Evolutionary conservation across 2,888 invertebrate genomes (phyloP), one percentile per base, ranked within the genome.

Genomic region (Spodoptera picta): DNA sequence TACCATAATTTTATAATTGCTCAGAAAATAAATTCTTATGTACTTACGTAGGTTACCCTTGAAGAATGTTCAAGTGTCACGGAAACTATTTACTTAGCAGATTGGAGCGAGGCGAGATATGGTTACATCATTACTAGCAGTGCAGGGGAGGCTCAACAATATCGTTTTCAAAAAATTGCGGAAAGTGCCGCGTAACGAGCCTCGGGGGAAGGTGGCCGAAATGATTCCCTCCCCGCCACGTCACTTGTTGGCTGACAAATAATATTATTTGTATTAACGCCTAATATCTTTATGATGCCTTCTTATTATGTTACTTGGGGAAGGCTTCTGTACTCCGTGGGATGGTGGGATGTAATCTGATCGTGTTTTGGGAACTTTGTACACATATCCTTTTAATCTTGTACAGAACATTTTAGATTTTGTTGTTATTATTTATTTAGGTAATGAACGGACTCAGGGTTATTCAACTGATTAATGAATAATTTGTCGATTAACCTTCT

Each of bases 101-200:
- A 74, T 71, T 65, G 76, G 67, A 48, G 44, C 45, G 63, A 48
- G 62, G 54, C 54, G 55, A 75, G 81, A 79, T 81, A 83, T 82
- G 72, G 73, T 84, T 84, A 82, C 84, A 75, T 83, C 84, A 82
- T 85, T 84, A 85, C 79, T 31, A 1, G 31, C 31, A 7, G 36
- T 7, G 36, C 49, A 61, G 71, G 71, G 71, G 67, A 58, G 65
- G 47, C 70, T 65, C 80, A 81, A 85, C 86, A 84, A 86, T 85
- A 85, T 85, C 83, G 80, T 85, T 86, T 83, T 81, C 87, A 81
- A 82, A 82, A 82, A 83, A 82, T 79, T 84, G 80, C 81, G 75
- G 77, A 83, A 82, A 80, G 75, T 75, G 70, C 55, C 60, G 59
- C 65, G 53, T 79, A 70, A 78, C 79, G 79, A 79, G 79, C 65